A percentile compares a stretch with the other conserved stretches of the same genome.
phyloP scores from a whole-genome alignment of 92 coral and sea anemone genomes.

The Virgularia gustaviana region DNA sequence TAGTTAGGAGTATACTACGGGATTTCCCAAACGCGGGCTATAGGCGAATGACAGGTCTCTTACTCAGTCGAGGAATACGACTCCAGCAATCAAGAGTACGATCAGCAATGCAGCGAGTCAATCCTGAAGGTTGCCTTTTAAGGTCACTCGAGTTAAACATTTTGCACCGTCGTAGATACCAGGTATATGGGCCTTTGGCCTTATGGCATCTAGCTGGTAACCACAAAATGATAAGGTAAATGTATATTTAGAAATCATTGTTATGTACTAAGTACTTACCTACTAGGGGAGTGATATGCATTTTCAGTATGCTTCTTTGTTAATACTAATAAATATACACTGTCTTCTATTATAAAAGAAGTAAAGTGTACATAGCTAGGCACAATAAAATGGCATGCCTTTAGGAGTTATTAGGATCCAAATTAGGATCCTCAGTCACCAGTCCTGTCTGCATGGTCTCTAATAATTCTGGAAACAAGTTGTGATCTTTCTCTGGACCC shows the following conservation, averaged over 20 bases:
- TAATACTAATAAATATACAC: too few species aligned
- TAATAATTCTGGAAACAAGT: too few species aligned
- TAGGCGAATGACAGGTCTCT: constrained; percentile 53
- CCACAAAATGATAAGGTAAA: constrained; percentile 47
- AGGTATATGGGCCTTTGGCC: constrained; percentile 45
- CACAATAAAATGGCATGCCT: too few species aligned
- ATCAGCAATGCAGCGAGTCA: constrained; percentile 43
- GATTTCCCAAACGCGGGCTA: constrained; percentile 49
- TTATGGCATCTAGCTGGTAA: constrained; percentile 53
- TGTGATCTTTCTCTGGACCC: too few species aligned
- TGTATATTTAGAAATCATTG: constrained; percentile 9
- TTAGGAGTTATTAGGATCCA: too few species aligned
- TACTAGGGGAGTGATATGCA: too few species aligned
- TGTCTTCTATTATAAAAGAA: too few species aligned
- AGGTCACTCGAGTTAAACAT: constrained; percentile 34
- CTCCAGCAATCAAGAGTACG: constrained; percentile 43
- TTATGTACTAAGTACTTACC: too few species aligned
- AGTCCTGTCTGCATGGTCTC: too few species aligned
- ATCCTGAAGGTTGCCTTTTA: constrained; percentile 42
- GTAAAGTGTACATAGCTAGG: too few species aligned
- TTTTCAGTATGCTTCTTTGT: too few species aligned
- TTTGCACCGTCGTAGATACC: constrained; percentile 40
- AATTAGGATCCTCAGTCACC: too few species aligned
- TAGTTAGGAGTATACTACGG: constrained; percentile 31
- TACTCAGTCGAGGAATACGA: constrained; percentile 37